Base-by-base conservation (phyloP, 2,888 invertebrate species). In the Ornithoptera alexandrae region DNA sequence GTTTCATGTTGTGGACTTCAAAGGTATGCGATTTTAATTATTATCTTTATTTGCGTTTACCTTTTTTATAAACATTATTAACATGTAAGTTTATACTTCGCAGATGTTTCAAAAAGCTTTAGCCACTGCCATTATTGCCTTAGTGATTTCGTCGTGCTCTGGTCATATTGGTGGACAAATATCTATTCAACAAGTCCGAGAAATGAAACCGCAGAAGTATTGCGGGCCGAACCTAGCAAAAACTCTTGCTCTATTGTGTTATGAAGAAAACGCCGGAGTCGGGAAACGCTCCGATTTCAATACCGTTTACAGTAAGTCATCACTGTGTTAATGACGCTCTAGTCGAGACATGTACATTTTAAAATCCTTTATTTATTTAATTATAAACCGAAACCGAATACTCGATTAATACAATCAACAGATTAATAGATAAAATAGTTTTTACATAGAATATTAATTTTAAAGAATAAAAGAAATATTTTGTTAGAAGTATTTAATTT, bases 191-290 rank as follows among this genome's bases (percentile, higher is more conserved):
- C 60, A 70, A 6, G 24, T 70, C 10, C 63, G 50, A 42, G 67
- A 70, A 20, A 64, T 67, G n/a, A 67, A 70, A 39, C 70, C 70
- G 22, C 70, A 70, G 36, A 67, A 70, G 46, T 70, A 67, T 57
- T 70, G 70, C 46, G 70, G 70, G 1, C 67, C 70, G 1, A 62
- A 20, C 0, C 22, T 70, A 20, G 63, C 70, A 10, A 67, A 67
- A n/a, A 36, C 67, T n/a, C 39, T 70, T 22, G 67, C 70, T 1
- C 56, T 67, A 17, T 8, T 70, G n/a, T 70, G 70, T 39, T 70
- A 70, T 46, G 46, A 15, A 6, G 67, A 67, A 17, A 67, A 61
- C 24, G 56, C 42, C 6, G 64, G 64, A 20, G 64, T 70, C 57
- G 67, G 67, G 10, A 70, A 70, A 42, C 63, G 70, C 6, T 22